Conservation (phyloP, 2,113 vertebrate genomes). For the Sakesphorus luctuosus region DNA sequence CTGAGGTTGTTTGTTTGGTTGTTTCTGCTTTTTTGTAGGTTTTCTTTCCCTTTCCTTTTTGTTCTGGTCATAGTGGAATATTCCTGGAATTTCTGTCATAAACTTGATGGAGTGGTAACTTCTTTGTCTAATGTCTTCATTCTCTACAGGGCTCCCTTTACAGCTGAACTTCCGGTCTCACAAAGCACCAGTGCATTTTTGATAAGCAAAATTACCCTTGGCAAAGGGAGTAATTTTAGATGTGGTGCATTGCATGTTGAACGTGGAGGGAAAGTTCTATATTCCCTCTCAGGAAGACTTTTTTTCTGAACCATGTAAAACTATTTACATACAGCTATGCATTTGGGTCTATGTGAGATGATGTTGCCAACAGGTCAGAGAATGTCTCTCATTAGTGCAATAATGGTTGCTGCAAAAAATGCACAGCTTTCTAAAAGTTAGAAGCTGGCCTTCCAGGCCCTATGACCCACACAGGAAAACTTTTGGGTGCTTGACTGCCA, state of each 20-base stretch:
- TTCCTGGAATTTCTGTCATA: not conserved
- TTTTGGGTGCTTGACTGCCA: not conserved
- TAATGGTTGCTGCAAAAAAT: not conserved
- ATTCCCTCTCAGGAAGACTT: not conserved
- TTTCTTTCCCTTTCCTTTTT: not conserved
- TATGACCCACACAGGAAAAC: not conserved
- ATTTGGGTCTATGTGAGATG: not conserved
- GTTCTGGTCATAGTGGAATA: not conserved
- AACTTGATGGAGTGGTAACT: not conserved
- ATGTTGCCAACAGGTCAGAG: not conserved
- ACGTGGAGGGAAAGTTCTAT: not conserved
- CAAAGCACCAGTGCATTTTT: not conserved
- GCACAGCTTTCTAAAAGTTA: not conserved
- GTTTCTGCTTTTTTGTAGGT: not conserved
- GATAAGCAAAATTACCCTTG: not conserved
- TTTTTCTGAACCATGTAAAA: not conserved
- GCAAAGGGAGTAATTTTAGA: not conserved
- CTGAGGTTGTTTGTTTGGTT: not conserved
- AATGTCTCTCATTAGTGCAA: not conserved
- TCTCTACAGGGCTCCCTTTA: not conserved
- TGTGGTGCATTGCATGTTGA: not conserved
- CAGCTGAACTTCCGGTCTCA: not conserved
- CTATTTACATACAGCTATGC: not conserved
- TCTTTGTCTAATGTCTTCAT: not conserved
- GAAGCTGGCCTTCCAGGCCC: not conserved